A percentile compares a stretch with the other conserved stretches of the same genome.
phyloP scores from a whole-genome alignment of 1,140 invertebrate species.

The Leptoteleia sp. region DNA sequence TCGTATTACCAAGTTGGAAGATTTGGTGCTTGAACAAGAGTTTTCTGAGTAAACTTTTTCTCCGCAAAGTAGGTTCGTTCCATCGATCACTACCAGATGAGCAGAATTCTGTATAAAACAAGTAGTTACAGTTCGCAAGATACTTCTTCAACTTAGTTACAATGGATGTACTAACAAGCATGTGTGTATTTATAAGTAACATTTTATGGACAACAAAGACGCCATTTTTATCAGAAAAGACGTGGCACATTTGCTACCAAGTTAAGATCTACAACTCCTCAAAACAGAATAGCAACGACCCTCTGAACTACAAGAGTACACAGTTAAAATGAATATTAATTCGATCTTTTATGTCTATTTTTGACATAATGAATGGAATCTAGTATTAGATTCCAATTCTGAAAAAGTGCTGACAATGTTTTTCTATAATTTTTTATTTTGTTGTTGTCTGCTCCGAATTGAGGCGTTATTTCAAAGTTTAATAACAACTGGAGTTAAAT shows the following conservation, averaged over 20 bases:
- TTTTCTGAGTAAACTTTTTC: slow-evolving; percentile 54
- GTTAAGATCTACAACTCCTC: too few species aligned
- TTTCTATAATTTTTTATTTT: neutral
- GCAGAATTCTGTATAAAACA: slow-evolving; percentile 35
- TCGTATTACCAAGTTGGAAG: slow-evolving; percentile 40
- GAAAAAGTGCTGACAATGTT: too few species aligned
- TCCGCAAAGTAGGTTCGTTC: slow-evolving; percentile 37
- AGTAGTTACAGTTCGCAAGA: slow-evolving; percentile 14
- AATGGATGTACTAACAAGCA: slow-evolving; percentile 18
- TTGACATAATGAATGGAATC: too few species aligned
- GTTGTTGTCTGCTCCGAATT: neutral
- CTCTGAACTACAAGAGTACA: too few species aligned
- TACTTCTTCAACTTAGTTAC: slow-evolving; percentile 22
- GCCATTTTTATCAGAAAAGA: neutral
- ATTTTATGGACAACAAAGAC: slow-evolving; percentile 8
- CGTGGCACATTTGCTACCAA: too few species aligned
- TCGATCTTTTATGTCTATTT: too few species aligned
- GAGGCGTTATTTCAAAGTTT: neutral
- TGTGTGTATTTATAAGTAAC: slow-evolving; percentile 10
- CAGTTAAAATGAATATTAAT: too few species aligned
- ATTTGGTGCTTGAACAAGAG: slow-evolving; percentile 36
- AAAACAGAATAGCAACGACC: too few species aligned
- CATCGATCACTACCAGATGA: slow-evolving; percentile 51
- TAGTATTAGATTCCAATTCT: too few species aligned
- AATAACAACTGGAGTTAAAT: slow-evolving; percentile 15